A percentile compares a stretch with the other conserved stretches of the same genome.
Evolutionary conservation across 1,140 invertebrate genomes (phyloP).

Genomic region (Pogonomyrmex barbatus): DNA sequence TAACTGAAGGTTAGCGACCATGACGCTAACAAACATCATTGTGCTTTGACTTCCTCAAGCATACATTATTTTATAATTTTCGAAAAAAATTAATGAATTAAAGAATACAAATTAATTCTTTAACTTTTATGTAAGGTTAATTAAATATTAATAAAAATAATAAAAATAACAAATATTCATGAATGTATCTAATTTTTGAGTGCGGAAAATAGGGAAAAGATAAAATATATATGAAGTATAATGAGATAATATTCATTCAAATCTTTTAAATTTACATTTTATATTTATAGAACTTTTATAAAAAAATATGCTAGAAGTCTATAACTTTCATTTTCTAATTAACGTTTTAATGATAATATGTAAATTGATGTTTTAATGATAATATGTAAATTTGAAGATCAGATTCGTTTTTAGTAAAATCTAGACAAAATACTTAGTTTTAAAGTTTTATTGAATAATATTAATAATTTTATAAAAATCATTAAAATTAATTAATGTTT

Average conservation of each 20-base stretch:
- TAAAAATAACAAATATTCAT: neutral
- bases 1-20: constrained; percentile 78
- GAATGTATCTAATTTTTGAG: neutral
- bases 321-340: too few relatives aligned
- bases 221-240: neutral
- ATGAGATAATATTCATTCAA: neutral
- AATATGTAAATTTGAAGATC: too few relatives aligned
- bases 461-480: neutral
- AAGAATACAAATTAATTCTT: neutral
- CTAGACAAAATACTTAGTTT: too few relatives aligned
- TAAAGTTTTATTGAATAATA: too few relatives aligned
- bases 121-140: too few relatives aligned
- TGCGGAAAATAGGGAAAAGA: neutral
- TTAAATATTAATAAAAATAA: neutral
- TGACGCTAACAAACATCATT: constrained; percentile 66
- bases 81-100: neutral
- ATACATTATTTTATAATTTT: neutral
- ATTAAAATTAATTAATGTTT: neutral
- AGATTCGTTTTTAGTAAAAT: too few relatives aligned
- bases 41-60: neutral
- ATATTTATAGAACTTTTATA: neutral
- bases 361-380: too few relatives aligned
- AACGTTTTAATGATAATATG: too few relatives aligned
- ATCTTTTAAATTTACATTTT: too few relatives aligned
- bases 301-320: neutral